phyloP scores from a whole-genome alignment of 2,888 invertebrate genomes.

The Liopterus haemorrhoidalis region DNA sequence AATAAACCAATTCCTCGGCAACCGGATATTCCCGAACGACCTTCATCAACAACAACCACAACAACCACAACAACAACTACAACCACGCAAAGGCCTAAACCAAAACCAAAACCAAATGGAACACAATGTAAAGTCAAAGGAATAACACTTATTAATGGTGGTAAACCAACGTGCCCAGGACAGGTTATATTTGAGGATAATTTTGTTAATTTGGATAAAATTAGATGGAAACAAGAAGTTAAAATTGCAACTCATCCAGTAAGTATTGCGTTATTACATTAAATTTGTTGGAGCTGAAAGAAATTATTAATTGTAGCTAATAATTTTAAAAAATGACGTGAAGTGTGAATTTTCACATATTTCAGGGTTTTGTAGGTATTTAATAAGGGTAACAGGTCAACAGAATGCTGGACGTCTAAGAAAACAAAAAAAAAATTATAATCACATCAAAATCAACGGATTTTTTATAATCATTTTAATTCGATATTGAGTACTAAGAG shows the following conservation, averaged over 20 bases:
- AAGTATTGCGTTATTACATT: slow-evolving; percentile 40
- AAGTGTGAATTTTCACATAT: no score
- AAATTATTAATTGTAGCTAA: no score
- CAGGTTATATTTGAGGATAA: slow-evolving; percentile 59
- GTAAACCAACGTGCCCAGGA: slow-evolving; percentile 46
- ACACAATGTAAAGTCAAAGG: slow-evolving; percentile 16
- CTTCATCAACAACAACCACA: slow-evolving; percentile 10
- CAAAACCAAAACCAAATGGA: slow-evolving; percentile 11
- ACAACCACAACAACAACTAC: slow-evolving; percentile 12
- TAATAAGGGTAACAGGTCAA: no score
- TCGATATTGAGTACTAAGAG: no score
- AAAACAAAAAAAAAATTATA: no score
- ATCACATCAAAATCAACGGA: no score
- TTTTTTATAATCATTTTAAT: no score
- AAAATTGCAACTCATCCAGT: slow-evolving; percentile 55
- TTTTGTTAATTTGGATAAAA: slow-evolving; percentile 50
- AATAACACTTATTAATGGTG: slow-evolving; percentile 31
- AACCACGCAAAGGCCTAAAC: slow-evolving; percentile 10
- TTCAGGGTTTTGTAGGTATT: no score
- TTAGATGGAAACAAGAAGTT: slow-evolving; percentile 54
- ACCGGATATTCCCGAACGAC: no score
- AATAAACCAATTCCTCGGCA: no score
- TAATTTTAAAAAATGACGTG: no score
- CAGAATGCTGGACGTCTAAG: no score
- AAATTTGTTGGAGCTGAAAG: slow-evolving; percentile 55